Evolutionary conservation across 2,797 vertebrate species (phyloP).

Genomic region (Dipus sagitta): DNA sequence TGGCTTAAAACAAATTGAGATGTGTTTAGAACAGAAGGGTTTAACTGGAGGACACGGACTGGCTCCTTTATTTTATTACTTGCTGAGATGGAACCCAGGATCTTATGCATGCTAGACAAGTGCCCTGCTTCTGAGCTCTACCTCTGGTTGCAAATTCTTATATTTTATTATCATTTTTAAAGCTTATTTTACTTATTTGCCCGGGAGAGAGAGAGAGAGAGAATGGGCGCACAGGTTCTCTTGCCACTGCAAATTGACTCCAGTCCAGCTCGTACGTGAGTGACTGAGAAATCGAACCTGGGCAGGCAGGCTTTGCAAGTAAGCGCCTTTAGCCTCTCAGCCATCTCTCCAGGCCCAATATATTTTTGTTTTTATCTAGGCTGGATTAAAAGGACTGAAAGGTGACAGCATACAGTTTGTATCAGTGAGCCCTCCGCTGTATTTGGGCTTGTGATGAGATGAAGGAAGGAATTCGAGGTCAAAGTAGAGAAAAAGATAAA

Average conservation of each 20-base stretch:
- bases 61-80: not conserved
- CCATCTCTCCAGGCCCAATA: not conserved
- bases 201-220: no score
- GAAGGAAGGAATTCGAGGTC: not conserved
- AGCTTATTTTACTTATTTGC: not conserved
- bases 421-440: not conserved
- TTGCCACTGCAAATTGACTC: no score
- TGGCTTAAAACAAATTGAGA: no score
- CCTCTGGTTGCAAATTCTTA: not conserved
- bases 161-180: not conserved
- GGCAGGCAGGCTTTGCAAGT: not conserved
- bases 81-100: not conserved
- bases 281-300: no score
- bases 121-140: not conserved
- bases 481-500: not conserved
- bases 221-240: no score
- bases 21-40: not conserved
- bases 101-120: not conserved
- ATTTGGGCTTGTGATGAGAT: not conserved
- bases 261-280: no score
- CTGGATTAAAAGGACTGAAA: not conserved
- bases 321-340: no score
- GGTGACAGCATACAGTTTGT: not conserved
- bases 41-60: not conserved
- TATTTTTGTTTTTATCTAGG: not conserved